These are phyloP conservation scores for Drosophila antonietae DNA, from an alignment of 2,888 invertebrate species.

Conservation along the genomic window DNA sequence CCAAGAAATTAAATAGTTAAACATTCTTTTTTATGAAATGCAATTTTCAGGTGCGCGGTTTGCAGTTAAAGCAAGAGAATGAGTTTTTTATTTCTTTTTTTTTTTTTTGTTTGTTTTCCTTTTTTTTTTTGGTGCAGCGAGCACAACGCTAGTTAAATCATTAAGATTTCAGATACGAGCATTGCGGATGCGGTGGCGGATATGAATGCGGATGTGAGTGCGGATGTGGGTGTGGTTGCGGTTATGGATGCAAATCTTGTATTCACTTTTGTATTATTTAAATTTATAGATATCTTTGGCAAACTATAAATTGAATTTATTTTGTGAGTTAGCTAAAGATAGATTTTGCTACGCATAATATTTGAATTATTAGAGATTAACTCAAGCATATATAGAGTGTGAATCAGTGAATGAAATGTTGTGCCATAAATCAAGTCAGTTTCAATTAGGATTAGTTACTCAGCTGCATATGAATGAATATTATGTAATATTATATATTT, in stretches of 20 bases:
- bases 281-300: neutral
- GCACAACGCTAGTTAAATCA: conserved; percentile 60
- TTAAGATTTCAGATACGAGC: conserved; percentile 47
- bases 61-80: conserved; percentile 11
- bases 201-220: conserved; percentile 11
- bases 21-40: conserved; percentile 48
- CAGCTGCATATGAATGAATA: neutral
- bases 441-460: neutral
- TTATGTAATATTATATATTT: neutral
- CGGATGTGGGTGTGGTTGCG: conserved; percentile 1
- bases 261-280: neutral
- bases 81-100: neutral
- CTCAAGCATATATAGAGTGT: neutral
- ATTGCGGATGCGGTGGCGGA: conserved; percentile 17
- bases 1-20: conserved; percentile 70
- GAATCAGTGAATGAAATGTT: neutral
- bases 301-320: neutral
- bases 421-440: neutral
- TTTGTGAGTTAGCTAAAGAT: neutral
- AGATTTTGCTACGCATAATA: neutral
- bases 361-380: neutral
- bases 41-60: conserved; percentile 45
- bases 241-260: neutral
- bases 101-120: no score
- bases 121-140: conserved; percentile 17